Conservation (phyloP, 2,113 vertebrate genomes). For the Indri indri region DNA sequence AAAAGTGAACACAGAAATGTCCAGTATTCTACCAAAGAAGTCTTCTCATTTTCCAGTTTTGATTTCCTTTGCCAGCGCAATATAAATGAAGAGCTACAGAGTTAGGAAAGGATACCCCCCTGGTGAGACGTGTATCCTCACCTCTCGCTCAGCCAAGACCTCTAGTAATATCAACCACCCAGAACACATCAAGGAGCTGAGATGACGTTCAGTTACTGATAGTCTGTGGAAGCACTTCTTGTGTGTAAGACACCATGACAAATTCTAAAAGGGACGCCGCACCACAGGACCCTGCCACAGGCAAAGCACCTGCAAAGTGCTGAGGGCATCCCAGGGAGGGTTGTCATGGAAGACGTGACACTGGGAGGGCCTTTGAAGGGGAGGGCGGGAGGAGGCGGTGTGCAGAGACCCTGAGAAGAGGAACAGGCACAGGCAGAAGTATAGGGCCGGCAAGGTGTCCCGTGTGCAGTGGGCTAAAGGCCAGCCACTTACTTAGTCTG, state of each 20-base stretch:
- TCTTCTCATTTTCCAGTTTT: background rate
- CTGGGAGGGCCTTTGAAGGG: background rate
- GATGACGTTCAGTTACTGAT: background rate
- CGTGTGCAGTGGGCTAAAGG: rapidly evolving
- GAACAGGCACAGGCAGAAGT: background rate
- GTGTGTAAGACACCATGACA: background rate
- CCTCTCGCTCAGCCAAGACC: background rate
- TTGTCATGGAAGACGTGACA: rapidly evolving
- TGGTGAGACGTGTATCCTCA: background rate
- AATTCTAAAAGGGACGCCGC: background rate
- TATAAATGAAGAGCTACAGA: background rate
- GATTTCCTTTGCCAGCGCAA: background rate
- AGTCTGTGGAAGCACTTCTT: background rate
- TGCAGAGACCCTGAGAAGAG: background rate
- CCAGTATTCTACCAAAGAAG: background rate
- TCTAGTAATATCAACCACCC: background rate
- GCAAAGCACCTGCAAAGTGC: background rate
- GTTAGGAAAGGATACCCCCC: background rate
- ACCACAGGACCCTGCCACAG: background rate
- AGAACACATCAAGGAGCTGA: background rate
- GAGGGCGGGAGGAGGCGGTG: background rate
- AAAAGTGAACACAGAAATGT: background rate
- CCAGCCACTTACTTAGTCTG: rapidly evolving
- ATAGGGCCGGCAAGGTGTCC: rapidly evolving
- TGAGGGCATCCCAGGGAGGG: background rate